Evolutionary conservation across 2,888 invertebrate species (phyloP).

Genomic region (Andricus curvator): DNA sequence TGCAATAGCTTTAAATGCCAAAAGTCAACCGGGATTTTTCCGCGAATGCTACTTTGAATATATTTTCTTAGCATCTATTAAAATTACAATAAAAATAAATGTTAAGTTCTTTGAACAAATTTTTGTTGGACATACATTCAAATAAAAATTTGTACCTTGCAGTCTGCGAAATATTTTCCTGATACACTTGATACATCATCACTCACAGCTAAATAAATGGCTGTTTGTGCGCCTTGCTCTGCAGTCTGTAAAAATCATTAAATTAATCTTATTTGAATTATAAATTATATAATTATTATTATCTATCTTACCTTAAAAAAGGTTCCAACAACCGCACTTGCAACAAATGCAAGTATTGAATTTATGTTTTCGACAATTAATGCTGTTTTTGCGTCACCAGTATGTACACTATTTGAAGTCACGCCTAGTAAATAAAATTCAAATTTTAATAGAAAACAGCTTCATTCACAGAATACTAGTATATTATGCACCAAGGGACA

Average conservation of each 20-base stretch:
- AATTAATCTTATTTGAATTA: background rate
- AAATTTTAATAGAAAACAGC: background rate
- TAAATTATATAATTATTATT: background rate
- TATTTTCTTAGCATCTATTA: too few species aligned
- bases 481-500: too few species aligned
- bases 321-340: too few species aligned
- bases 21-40: too few species aligned
- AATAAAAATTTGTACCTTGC: constrained; percentile 77
- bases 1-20: too few species aligned
- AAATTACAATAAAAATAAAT: too few species aligned
- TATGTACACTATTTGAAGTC: background rate
- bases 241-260: constrained; percentile 83
- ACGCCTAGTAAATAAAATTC: background rate
- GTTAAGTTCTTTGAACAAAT: constrained; percentile 47
- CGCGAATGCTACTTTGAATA: too few species aligned
- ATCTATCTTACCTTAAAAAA: too few species aligned
- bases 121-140: constrained; percentile 63
- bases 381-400: constrained; percentile 84
- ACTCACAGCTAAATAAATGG: constrained; percentile 87
- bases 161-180: constrained; percentile 92
- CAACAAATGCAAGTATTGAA: too few species aligned
- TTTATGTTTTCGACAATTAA: constrained; percentile 76
- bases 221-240: constrained; percentile 89
- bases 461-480: background rate
- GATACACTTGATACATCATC: constrained; percentile 84